phyloP scores from a whole-genome alignment of 1,140 invertebrate genomes.

The Drosophila athabasca region DNA sequence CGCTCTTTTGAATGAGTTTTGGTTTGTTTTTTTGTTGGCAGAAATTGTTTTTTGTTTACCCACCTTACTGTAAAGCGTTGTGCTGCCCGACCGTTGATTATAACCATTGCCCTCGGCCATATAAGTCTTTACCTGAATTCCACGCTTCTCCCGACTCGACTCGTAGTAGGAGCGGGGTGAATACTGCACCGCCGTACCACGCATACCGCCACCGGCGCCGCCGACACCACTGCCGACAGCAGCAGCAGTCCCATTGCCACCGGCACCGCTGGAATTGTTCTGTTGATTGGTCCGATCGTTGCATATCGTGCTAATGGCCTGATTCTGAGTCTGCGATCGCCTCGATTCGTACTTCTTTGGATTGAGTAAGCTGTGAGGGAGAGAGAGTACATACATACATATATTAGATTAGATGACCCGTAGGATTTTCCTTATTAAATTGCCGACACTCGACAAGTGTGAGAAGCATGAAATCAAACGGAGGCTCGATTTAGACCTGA shows the following conservation, averaged over 20 bases:
- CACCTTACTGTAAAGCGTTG: constrained; percentile 97
- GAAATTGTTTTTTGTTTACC: constrained; percentile 73
- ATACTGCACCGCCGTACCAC: constrained; percentile 84
- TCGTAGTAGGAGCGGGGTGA: constrained; percentile 84
- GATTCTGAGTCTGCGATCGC: constrained; percentile 81
- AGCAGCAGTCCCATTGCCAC: constrained; percentile 47
- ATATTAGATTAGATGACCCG: neutral
- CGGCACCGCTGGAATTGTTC: constrained; percentile 53
- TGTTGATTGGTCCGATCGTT: constrained; percentile 80
- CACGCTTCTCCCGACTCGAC: constrained; percentile 83
- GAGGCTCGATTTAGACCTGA: no score
- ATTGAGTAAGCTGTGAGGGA: constrained; percentile 83
- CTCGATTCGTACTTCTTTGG: constrained; percentile 84
- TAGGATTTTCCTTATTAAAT: no score
- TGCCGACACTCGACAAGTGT: no score
- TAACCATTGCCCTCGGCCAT: constrained; percentile 97
- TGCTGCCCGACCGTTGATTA: constrained; percentile 87
- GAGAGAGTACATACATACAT: no score
- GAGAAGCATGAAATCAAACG: no score
- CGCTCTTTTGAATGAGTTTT: constrained; percentile 37
- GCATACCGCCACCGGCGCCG: constrained; percentile 59
- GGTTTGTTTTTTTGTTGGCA: constrained; percentile 56
- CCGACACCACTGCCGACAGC: constrained; percentile 32
- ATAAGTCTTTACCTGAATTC: constrained; percentile 97
- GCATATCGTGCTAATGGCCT: constrained; percentile 82